Evolutionary conservation across 2,888 invertebrate genomes (phyloP).

Genomic region (Lobophora halterata): DNA sequence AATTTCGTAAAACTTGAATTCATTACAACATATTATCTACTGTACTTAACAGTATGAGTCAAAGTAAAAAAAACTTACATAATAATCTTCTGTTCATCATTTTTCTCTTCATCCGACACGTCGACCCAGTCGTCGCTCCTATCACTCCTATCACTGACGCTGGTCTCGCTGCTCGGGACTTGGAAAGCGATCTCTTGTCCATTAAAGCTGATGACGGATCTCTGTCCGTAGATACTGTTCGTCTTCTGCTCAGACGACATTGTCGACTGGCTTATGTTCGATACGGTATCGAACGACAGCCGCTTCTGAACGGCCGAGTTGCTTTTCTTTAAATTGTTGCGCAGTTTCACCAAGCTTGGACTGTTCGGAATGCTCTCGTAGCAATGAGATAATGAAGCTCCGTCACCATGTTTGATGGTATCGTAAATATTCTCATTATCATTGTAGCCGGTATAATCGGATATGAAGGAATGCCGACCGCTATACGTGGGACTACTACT

Average conservation of each 20-base stretch:
- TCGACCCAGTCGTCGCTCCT: slow-evolving; percentile 86
- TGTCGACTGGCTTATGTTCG: slow-evolving; percentile 76
- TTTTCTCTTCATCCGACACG: slow-evolving; percentile 80
- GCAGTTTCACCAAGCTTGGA: slow-evolving; percentile 69
- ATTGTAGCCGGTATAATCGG: slow-evolving; percentile 67
- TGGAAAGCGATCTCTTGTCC: slow-evolving; percentile 75
- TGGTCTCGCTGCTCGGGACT: slow-evolving; percentile 80
- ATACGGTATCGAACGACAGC: slow-evolving; percentile 70
- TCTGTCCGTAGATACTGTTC: slow-evolving; percentile 81
- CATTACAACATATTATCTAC: no score
- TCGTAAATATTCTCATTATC: slow-evolving; percentile 83
- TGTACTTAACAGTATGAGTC: no score
- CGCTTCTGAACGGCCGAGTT: slow-evolving; percentile 64
- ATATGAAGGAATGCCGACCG: slow-evolving; percentile 63
- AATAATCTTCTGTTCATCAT: slow-evolving; percentile 74
- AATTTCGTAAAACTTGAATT: no score
- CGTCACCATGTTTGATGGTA: slow-evolving; percentile 80
- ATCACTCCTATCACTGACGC: slow-evolving; percentile 81
- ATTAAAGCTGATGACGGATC: slow-evolving; percentile 72
- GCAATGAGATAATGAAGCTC: slow-evolving; percentile 75
- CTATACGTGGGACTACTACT: slow-evolving; percentile 66
- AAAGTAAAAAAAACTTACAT: slow-evolving; percentile 73
- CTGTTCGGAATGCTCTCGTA: slow-evolving; percentile 82
- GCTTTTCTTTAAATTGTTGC: slow-evolving; percentile 63
- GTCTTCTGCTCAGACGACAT: slow-evolving; percentile 82